Base-by-base conservation (phyloP, 2,113 vertebrate genomes). In the Pangasianodon gigas region DNA sequence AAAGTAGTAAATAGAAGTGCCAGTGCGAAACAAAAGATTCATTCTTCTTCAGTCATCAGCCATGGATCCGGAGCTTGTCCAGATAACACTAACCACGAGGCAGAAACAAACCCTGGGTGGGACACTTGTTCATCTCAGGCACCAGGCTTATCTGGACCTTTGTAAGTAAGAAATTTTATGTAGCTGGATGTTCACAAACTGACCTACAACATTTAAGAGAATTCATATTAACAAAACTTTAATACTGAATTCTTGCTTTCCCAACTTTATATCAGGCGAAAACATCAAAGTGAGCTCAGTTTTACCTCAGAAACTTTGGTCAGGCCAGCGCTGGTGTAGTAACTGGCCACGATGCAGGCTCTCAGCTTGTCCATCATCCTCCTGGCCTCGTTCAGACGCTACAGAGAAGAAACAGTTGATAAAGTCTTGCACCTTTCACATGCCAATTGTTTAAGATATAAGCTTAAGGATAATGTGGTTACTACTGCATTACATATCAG, bases 331-430 rank as follows among this genome's bases (percentile, higher is more conserved):
- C 95, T 99, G 2, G 98, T 98, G 1, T 99, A 99, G 91, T 99
- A 99, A 94, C 98, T 99, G 32, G 98, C 98, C 92, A 99, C 98
- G 83, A 99, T 99, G 90, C 98, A 99, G 89, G 98, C 98, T 85
- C 98, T 97, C 41, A 99, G 95, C 94, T 99, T 99, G 95, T 99
- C 98, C 98, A 99, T 99, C 98, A 99, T 99, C 93, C 98, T 97
- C 91, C 98, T 97, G 37, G 98, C 98, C 94, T 99, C 98, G 91
- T 97, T 97, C 87, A 99, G 96, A 62, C 98, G 97, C 98, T 99
- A 93, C 89, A 93, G 93, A 89, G 16, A 88, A 48, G 18, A 83
- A 54, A 65, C 60, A 14, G n/a, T 10, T 11, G 3, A 52, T 81
- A 52, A 52, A 52, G 52, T 82, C 11, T n/a, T 16, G 6, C 2